phyloP scores from a whole-genome alignment of 2,113 vertebrate species.

The Oenanthe melanoleuca region DNA sequence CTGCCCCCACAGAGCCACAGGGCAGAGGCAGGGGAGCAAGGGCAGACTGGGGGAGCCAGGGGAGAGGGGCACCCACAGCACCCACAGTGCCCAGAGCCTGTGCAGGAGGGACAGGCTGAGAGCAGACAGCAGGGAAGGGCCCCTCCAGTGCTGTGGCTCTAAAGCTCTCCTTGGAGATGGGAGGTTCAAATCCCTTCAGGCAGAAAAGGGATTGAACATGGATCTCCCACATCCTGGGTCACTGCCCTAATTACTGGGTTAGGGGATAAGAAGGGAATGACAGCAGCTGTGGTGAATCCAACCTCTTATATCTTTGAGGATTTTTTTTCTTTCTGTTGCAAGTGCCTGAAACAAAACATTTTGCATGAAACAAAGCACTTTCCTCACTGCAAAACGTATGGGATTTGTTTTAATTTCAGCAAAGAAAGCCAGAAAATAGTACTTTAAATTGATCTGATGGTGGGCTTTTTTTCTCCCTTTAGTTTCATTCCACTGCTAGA shows the following conservation, averaged over 20 bases:
- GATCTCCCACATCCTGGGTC: constrained; percentile 60
- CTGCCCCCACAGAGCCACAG: accelerated
- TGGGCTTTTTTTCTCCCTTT: neutral
- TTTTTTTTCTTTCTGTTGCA: neutral
- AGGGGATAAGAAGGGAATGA: constrained; percentile 55
- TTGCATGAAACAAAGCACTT: constrained; percentile 1
- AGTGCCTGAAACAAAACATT: neutral
- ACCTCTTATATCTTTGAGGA: neutral
- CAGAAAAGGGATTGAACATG: constrained; percentile 39
- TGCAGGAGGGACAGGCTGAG: neutral
- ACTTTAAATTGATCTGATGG: neutral
- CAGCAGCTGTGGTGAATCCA: constrained; percentile 62
- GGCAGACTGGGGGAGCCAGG: accelerated
- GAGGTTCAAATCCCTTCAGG: constrained; percentile 42
- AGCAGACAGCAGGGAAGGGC: neutral
- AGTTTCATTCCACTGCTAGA: neutral
- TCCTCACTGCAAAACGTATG: neutral
- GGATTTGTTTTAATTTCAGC: neutral
- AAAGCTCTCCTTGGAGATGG: neutral
- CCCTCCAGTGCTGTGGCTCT: neutral
- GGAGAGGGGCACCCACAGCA: accelerated
- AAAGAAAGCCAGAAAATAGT: neutral
- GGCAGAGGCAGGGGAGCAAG: accelerated
- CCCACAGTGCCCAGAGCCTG: accelerated
- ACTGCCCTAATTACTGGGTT: constrained; percentile 64